Conservation (phyloP, 2,113 vertebrate genomes). For the Trogon surrucura region DNA sequence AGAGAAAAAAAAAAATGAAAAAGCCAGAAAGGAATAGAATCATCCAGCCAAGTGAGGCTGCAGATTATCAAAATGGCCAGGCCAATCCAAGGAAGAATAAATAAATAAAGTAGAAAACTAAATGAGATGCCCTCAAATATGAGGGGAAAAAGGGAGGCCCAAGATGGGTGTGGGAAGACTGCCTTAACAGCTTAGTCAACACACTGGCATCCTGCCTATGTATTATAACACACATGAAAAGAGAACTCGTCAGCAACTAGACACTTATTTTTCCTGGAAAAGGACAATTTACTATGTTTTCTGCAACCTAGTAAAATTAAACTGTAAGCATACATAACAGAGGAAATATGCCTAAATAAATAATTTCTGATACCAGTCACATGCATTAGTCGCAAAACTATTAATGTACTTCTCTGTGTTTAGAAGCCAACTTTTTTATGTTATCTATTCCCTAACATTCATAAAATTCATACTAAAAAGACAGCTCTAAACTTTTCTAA, state of each 20-base stretch:
- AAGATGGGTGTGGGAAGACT: neutral
- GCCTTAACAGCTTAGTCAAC: neutral
- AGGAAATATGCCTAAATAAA: neutral
- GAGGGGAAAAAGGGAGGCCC: neutral
- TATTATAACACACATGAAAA: neutral
- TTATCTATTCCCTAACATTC: neutral
- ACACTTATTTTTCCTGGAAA: neutral
- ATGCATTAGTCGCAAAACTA: neutral
- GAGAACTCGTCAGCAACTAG: neutral
- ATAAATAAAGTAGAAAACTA: neutral
- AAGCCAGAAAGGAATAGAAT: neutral
- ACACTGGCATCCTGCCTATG: neutral
- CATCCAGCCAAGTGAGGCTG: neutral
- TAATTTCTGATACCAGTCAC: neutral
- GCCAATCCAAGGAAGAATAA: neutral
- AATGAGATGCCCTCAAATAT: neutral
- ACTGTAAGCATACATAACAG: neutral
- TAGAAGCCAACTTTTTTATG: neutral
- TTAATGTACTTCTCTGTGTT: neutral
- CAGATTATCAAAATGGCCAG: neutral
- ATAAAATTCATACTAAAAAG: neutral
- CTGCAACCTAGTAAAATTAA: neutral
- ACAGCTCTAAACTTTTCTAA: neutral
- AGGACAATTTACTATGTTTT: neutral
- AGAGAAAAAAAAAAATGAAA: neutral